These are phyloP conservation scores for Dromas ardeola DNA, from an alignment of 2,113 vertebrate genomes.

Conservation along the genomic window DNA sequence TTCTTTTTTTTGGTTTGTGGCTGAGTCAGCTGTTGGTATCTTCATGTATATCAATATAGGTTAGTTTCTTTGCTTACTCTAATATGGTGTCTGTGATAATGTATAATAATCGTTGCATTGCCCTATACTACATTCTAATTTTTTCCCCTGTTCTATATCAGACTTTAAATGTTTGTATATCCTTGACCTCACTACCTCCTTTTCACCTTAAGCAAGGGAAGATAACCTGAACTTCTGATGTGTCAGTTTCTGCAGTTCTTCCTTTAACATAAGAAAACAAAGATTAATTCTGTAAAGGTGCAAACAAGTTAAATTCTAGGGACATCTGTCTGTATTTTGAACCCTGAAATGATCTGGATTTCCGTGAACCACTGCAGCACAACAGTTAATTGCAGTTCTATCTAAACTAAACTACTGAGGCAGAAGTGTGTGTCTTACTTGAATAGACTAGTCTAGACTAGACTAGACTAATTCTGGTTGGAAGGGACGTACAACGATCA, in stretches of 20 bases:
- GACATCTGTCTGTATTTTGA: background rate
- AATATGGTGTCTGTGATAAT: background rate
- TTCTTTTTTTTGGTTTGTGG: background rate
- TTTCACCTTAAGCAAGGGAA: background rate
- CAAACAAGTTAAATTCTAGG: background rate
- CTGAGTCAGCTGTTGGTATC: background rate
- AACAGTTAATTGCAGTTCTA: background rate
- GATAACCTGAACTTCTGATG: background rate
- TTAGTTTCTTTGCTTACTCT: background rate
- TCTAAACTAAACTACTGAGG: background rate
- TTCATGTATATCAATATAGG: background rate
- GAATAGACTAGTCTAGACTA: background rate
- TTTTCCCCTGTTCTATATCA: background rate
- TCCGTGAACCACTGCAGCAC: background rate
- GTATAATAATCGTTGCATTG: background rate
- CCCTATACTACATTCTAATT: background rate
- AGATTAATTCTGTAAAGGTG: background rate
- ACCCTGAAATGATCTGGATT: background rate
- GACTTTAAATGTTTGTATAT: background rate
- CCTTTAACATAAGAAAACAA: background rate
- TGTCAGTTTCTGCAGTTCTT: background rate
- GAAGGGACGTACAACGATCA: background rate
- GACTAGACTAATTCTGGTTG: background rate
- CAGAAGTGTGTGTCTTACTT: background rate
- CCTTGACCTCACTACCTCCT: background rate